phyloP scores from a whole-genome alignment of 2,888 invertebrate genomes.

The Sarcophaga rosellei region DNA sequence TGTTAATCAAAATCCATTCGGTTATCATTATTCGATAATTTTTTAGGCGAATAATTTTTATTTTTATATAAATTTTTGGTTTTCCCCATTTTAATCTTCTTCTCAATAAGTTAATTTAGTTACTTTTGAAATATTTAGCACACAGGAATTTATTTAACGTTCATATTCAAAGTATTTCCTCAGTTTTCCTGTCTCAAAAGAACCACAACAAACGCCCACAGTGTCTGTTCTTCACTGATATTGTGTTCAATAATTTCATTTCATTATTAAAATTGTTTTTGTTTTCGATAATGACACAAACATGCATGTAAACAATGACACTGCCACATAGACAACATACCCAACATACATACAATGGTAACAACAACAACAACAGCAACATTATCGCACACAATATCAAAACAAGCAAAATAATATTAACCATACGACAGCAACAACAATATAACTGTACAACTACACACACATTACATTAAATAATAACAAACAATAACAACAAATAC shows the following conservation, averaged over 20 bases:
- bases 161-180: not conserved
- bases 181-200: not conserved
- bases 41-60: no score
- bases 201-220: not conserved
- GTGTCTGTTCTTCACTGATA: not conserved
- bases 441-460: not conserved
- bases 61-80: not conserved
- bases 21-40: no score
- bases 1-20: no score
- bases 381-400: not conserved
- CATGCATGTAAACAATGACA: conserved; percentile 58
- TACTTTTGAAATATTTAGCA: no score
- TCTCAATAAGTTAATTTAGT: no score
- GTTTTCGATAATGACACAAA: conserved; percentile 37
- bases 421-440: not conserved
- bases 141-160: not conserved
- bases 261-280: conserved; percentile 1
- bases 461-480: not conserved
- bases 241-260: not conserved
- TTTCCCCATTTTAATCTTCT: not conserved
- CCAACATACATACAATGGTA: not conserved
- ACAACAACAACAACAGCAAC: conserved; percentile 24
- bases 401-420: not conserved
- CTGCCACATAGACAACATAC: conserved; percentile 32
- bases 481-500: conserved; percentile 35